Percentiles rank a stretch among this genome's conserved stretches.
These are phyloP conservation scores for Laterallus jamaicensis DNA, from an alignment of 2,113 vertebrate species.

Conservation along the genomic window DNA sequence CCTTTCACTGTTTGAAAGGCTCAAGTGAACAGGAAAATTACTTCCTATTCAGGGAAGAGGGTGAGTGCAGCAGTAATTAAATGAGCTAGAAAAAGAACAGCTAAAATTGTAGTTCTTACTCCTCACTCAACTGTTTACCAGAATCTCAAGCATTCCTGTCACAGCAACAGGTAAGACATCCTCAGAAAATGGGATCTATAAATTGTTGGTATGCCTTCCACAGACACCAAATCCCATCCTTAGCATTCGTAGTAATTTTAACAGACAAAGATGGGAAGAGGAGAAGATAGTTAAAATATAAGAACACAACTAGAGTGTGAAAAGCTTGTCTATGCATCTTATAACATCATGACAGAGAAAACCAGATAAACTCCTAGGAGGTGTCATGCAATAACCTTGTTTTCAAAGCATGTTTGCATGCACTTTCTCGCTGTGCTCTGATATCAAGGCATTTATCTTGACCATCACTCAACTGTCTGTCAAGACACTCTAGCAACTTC, in stretches of 20 bases:
- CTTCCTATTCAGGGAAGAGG: not conserved
- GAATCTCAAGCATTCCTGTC: not conserved
- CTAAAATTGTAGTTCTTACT: not conserved
- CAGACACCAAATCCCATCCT: not conserved
- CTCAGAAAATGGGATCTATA: not conserved
- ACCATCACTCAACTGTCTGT: not conserved
- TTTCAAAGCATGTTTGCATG: not conserved
- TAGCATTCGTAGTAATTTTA: not conserved
- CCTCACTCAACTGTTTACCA: not conserved
- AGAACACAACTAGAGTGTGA: not conserved
- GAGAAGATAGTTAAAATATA: not conserved
- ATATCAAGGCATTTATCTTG: not conserved
- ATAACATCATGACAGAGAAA: not conserved
- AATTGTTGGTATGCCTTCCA: not conserved
- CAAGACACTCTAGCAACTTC: not conserved
- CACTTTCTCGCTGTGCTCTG: not conserved
- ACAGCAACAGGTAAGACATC: slow-evolving; percentile 12
- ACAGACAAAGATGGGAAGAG: not conserved
- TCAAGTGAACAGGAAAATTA: not conserved
- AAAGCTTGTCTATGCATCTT: not conserved
- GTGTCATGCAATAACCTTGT: not conserved
- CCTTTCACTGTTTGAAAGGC: not conserved
- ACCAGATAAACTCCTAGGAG: not conserved
- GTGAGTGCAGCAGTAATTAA: not conserved
- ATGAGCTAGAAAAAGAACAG: slow-evolving; percentile 1